Percentiles rank a stretch among this genome's conserved stretches.
Evolutionary conservation across 1,140 invertebrate genomes (phyloP).

Genomic region (Portunus trituberculatus): DNA sequence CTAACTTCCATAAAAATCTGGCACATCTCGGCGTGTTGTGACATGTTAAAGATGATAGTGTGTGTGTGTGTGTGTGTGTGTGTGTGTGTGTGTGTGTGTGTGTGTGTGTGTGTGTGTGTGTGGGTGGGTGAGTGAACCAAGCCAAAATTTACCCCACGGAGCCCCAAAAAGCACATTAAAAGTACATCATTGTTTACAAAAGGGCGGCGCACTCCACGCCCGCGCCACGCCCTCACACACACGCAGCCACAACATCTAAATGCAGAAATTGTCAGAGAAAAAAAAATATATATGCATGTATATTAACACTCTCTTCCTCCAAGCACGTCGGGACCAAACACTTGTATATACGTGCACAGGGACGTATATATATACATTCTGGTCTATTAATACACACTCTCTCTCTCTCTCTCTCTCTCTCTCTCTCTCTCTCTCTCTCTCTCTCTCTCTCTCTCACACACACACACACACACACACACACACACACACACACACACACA

Average conservation of each 20-base stretch:
- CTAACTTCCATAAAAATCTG: too few species aligned
- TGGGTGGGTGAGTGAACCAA: background rate
- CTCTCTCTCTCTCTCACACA: too few species aligned
- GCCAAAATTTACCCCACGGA: background rate
- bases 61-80: background rate
- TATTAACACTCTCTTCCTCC: background rate
- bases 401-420: too few species aligned
- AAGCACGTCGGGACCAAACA: background rate
- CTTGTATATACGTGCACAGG: background rate
- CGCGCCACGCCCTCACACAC: background rate
- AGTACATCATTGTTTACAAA: background rate
- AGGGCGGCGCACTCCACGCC: background rate
- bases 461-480: too few species aligned
- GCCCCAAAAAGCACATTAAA: background rate
- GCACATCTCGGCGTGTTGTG: too few species aligned
- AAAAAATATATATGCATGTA: conserved; percentile 14
- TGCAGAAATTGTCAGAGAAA: background rate
- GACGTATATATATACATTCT: background rate
- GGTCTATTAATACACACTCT: background rate
- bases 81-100: conserved; percentile 3
- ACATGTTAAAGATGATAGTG: background rate
- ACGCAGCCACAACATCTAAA: background rate
- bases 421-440: too few species aligned
- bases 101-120: conserved; percentile 10
- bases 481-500: background rate